Evolutionary conservation across 2,888 invertebrate genomes (phyloP), one percentile per base, ranked within the genome.

Genomic region (Rhagium mordax): DNA sequence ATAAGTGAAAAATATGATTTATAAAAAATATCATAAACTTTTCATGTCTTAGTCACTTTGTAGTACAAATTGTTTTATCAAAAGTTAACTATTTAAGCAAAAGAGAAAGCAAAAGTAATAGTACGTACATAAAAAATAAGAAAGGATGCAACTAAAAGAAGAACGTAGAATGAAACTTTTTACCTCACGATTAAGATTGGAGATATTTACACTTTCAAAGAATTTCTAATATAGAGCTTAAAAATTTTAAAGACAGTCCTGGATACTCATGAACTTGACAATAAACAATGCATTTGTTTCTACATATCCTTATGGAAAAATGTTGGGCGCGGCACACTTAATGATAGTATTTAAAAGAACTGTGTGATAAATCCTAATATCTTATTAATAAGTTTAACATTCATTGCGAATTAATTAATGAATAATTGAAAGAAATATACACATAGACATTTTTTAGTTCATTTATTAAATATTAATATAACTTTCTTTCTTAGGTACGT

Each of bases 291-390:
- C 13, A 5, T 20, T 59, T 60, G 59, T 60, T 18, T 15, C 2
- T 33, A 60, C 41, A n/a, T 33, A 60, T 60, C 59, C 41, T 41
- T 15, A 60, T 60, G 13, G 59, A 60, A 41, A 33, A 60, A 60
- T 33, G 29, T 41, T 7, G 41, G 59, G 59, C 18, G 29, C 15
- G 59, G 59, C 20, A 51, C 18, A 33, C 5, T 60, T 10, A 41
- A 13, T 60, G 41, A 18, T 16, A 41, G 18, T 20, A 20, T 3
- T 15, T 41, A 16, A 7, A 60, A 60, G 29, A 33, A 16, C 10
- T 8, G 13, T 41, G 16, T 2, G 8, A 29, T 15, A 41, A 33
- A 33, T 41, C 33, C 18, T 18, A 18, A 33, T 60, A 15, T 60
- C 10, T 18, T 60, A 60, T 18, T 41, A 51, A 7, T 8, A 10